These are phyloP conservation scores for Antennarius striatus DNA, from an alignment of 2,113 vertebrate genomes.

Conservation along the genomic window DNA sequence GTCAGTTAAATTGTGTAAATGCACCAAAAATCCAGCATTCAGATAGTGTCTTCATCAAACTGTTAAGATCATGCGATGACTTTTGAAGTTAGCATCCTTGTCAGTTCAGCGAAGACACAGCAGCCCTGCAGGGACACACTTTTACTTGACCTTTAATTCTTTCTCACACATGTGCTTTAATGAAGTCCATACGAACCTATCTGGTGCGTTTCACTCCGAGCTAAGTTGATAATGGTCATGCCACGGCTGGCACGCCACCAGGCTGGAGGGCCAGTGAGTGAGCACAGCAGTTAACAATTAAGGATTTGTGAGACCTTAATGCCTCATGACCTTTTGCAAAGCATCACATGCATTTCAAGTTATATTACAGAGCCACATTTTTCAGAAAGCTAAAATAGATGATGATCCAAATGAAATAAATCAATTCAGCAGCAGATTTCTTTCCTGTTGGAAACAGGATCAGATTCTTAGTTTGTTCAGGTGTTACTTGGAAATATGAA, in stretches of 20 bases:
- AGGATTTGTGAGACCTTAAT: constrained; percentile 67
- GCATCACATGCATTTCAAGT: constrained; percentile 60
- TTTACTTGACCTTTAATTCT: background rate
- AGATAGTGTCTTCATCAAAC: constrained; percentile 15
- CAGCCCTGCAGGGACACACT: constrained; percentile 23
- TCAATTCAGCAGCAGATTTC: too few relatives aligned
- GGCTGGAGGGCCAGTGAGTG: constrained; percentile 30
- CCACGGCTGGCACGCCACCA: constrained; percentile 53
- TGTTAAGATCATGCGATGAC: constrained; percentile 31
- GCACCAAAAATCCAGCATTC: constrained; percentile 5
- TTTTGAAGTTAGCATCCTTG: constrained; percentile 41
- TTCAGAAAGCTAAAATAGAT: constrained; percentile 32
- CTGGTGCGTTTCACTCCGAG: constrained; percentile 29
- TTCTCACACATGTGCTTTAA: constrained; percentile 23
- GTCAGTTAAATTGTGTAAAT: background rate
- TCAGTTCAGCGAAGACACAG: constrained; percentile 34
- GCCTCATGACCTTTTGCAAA: constrained; percentile 44
- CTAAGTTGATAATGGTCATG: constrained; percentile 45
- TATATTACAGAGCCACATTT: constrained; percentile 40
- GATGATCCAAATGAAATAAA: constrained; percentile 27
- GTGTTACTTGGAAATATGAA: too few relatives aligned
- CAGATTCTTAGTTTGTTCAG: too few relatives aligned
- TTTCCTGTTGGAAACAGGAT: too few relatives aligned
- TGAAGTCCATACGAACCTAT: constrained; percentile 46
- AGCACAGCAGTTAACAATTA: constrained; percentile 56